Percentiles rank a stretch among this genome's conserved stretches.
phyloP scores from a whole-genome alignment of 2,888 invertebrate species.

The Lissocephala sabroskyi region DNA sequence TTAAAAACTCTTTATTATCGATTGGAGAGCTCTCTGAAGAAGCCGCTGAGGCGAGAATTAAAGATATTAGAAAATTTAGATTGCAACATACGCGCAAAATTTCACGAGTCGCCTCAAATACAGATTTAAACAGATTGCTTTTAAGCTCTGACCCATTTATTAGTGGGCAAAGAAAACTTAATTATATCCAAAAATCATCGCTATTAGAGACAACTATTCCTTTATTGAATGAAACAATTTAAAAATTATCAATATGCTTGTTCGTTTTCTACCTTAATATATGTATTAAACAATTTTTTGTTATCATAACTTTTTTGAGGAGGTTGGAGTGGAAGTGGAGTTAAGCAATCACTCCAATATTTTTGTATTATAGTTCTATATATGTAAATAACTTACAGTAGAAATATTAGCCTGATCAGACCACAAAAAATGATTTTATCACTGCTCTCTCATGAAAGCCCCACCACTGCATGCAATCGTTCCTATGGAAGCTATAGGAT shows the following conservation, averaged over 20 bases:
- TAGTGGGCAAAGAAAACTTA: background rate
- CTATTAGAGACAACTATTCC: background rate
- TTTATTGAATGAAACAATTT: background rate
- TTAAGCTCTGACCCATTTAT: background rate
- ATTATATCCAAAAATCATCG: background rate
- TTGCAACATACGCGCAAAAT: background rate
- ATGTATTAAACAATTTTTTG: no score
- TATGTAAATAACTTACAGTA: no score
- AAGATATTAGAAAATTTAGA: background rate
- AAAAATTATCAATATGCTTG: background rate
- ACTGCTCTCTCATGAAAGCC: no score
- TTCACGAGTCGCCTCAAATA: background rate
- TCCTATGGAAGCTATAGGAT: conserved; percentile 1
- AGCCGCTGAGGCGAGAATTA: background rate
- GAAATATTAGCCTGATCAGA: no score
- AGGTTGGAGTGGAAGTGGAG: no score
- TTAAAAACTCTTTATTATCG: background rate
- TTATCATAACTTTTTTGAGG: no score
- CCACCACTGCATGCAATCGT: background rate
- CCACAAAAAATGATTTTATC: no score
- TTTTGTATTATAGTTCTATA: no score
- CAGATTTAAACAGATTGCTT: background rate
- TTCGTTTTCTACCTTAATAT: background rate
- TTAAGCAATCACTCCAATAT: no score
- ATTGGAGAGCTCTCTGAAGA: background rate